These are phyloP conservation scores for Phragmatobia fuliginosa DNA, from an alignment of 2,888 invertebrate species.

Conservation along the genomic window DNA sequence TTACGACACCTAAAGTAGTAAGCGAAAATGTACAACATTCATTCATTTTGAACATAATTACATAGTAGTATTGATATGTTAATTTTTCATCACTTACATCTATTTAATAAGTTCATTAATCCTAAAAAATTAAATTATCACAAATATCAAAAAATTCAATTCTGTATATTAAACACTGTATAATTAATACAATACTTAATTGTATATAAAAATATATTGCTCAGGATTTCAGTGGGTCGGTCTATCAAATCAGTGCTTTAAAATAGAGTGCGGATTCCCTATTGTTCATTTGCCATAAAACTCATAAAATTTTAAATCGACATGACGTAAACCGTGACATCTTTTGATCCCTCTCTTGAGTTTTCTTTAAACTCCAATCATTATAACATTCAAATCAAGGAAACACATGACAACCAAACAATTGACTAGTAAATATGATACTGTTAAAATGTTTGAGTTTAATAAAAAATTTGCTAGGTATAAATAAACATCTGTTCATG, in stretches of 20 bases:
- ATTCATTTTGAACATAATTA: slow-evolving; percentile 58
- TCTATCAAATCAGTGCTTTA: slow-evolving; percentile 81
- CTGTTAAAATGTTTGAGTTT: slow-evolving; percentile 29
- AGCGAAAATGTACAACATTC: slow-evolving; percentile 78
- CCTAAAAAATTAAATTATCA: slow-evolving; percentile 76
- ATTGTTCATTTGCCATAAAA: slow-evolving; percentile 42
- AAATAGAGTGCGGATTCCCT: slow-evolving; percentile 62
- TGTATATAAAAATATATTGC: slow-evolving; percentile 86
- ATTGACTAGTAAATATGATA: slow-evolving; percentile 26
- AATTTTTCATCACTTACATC: slow-evolving; percentile 52
- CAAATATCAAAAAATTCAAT: slow-evolving; percentile 77
- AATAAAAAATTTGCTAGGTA: slow-evolving; percentile 50
- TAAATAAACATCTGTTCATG: slow-evolving; percentile 65
- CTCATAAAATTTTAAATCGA: slow-evolving; percentile 47
- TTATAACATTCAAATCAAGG: slow-evolving; percentile 25
- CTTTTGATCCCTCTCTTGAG: slow-evolving; percentile 54
- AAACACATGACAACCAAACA: slow-evolving; percentile 25
- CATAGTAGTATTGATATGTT: slow-evolving; percentile 52
- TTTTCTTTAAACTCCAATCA: slow-evolving; percentile 30
- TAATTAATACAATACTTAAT: slow-evolving; percentile 81
- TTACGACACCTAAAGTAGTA: slow-evolving; percentile 80
- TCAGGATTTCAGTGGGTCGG: slow-evolving; percentile 83
- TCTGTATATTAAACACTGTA: slow-evolving; percentile 81
- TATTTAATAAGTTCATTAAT: slow-evolving; percentile 71
- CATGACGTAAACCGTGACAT: slow-evolving; percentile 34